Evolutionary conservation across 2,113 vertebrate genomes (phyloP), one percentile per base, ranked within the genome.

Genomic region (Vicugna pacos): DNA sequence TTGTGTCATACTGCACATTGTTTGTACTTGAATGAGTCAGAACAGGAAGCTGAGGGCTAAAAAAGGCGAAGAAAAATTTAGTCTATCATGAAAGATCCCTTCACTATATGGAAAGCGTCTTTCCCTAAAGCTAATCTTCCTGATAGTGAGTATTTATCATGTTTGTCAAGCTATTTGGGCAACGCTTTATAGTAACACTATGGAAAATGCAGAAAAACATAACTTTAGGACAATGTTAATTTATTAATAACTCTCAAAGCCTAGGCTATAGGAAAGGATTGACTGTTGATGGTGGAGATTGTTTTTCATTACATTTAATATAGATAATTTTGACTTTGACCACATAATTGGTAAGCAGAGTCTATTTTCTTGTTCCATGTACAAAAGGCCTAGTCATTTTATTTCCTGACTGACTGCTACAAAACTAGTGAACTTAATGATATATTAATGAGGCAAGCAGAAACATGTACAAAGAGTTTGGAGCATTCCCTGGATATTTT

Each of bases 251-350:
- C 8, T 80, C 22, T 30, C 67, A 54, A n/a, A 28, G 4, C 20
- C 1, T 65, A 64, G 28, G 13, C 11, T 42, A 65, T 73, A 13
- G 15, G 17, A 82, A 48, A 56, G 22, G 14, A 65, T 73, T 92
- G 92, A 65, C 35, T 91, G 48, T 13, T 95, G 7, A 58, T 56
- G 50, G 19, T 73, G 12, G 19, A 62, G 38, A 60, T 48, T 90
- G 9, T 62, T 69, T 95, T 82, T 83, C 28, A 83, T 76, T 89
- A 82, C 19, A 52, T 93, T 70, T 89, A 65, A 69, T 56, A 76
- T 24, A 67, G 50, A 42, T 20, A 75, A 88, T 82, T 75, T 50
- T 81, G 56, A 35, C 38, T 89, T 83, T 26, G 54, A 35, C 48
- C 17, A 48, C 58, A 35, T 60, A 75, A 67, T 10, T 30, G 22